Percentiles rank a stretch among this genome's conserved stretches.
Evolutionary conservation across 2,113 vertebrate species (phyloP).

Genomic region (Physeter macrocephalus): DNA sequence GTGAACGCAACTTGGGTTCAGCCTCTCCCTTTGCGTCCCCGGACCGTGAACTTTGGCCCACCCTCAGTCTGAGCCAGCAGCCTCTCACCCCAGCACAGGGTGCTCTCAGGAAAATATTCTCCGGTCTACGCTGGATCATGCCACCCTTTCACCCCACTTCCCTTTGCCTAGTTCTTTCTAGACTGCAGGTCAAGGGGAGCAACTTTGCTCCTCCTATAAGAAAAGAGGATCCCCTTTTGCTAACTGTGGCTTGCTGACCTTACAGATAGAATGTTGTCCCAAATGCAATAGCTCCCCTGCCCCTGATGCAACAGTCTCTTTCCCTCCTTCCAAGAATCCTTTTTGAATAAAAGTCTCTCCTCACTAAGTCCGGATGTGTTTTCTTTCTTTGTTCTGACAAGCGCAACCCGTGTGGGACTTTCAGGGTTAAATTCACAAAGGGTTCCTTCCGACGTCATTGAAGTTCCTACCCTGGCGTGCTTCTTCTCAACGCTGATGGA

Average conservation of each 20-base stretch:
- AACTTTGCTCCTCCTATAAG: rapidly evolving
- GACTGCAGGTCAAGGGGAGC: too few relatives aligned
- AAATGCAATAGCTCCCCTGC: rapidly evolving
- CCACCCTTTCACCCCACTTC: neutral
- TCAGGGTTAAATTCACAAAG: neutral
- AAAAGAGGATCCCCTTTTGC: neutral
- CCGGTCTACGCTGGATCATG: too few relatives aligned
- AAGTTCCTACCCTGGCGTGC: neutral
- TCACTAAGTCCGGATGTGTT: neutral
- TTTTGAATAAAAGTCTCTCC: neutral
- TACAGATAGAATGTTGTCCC: neutral
- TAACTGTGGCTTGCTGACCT: neutral
- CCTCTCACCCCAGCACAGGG: neutral
- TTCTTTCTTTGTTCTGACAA: neutral
- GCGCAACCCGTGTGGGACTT: rapidly evolving
- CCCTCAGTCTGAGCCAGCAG: neutral
- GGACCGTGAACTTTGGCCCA: neutral
- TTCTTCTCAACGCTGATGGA: neutral
- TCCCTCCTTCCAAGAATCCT: neutral
- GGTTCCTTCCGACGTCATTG: neutral
- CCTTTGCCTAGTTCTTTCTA: neutral
- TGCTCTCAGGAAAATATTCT: neutral
- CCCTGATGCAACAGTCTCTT: neutral
- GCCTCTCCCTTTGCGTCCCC: neutral
- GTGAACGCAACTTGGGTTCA: neutral